phyloP scores from a whole-genome alignment of 2,888 invertebrate species.

The Pasiphila rectangulata region DNA sequence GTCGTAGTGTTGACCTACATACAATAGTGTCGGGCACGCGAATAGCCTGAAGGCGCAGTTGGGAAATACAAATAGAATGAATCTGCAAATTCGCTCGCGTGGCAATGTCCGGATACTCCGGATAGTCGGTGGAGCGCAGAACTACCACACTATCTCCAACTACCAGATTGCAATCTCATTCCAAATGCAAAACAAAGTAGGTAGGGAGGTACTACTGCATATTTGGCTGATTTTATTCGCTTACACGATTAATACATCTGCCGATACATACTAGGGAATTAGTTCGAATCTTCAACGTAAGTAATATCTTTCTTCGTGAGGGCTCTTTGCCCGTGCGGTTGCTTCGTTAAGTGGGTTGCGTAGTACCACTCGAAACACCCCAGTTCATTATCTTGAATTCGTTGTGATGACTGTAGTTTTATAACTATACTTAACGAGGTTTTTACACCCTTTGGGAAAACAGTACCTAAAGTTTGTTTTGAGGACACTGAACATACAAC shows the following conservation, averaged over 20 bases:
- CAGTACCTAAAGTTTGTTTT: slow-evolving; percentile 1
- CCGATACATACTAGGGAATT: slow-evolving; percentile 3
- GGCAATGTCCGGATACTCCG: slow-evolving; percentile 28
- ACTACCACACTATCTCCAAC: slow-evolving; percentile 23
- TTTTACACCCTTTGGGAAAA: slow-evolving; percentile 6
- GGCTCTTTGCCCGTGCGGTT: slow-evolving; percentile 16
- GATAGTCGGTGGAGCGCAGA: slow-evolving; percentile 22
- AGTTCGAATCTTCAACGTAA: slow-evolving; percentile 12
- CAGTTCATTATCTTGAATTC: slow-evolving; percentile 21
- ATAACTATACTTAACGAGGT: too few relatives aligned
- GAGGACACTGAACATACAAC: not conserved
- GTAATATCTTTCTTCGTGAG: slow-evolving; percentile 16
- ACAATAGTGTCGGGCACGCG: slow-evolving; percentile 38
- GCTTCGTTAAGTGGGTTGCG: slow-evolving; percentile 20
- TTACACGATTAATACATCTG: slow-evolving; percentile 9
- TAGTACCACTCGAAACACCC: slow-evolving; percentile 15
- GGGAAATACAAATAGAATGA: slow-evolving; percentile 53
- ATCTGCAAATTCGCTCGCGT: slow-evolving; percentile 45
- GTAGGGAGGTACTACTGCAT: slow-evolving; percentile 24
- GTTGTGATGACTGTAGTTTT: slow-evolving; percentile 10
- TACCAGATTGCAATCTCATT: slow-evolving; percentile 39
- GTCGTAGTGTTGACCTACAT: slow-evolving; percentile 44
- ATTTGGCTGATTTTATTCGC: slow-evolving; percentile 25
- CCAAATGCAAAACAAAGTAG: slow-evolving; percentile 29
- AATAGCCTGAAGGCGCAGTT: slow-evolving; percentile 43